Evolutionary conservation across 2,888 invertebrate species (phyloP).

Genomic region (Drosophila hawaiiensis): DNA sequence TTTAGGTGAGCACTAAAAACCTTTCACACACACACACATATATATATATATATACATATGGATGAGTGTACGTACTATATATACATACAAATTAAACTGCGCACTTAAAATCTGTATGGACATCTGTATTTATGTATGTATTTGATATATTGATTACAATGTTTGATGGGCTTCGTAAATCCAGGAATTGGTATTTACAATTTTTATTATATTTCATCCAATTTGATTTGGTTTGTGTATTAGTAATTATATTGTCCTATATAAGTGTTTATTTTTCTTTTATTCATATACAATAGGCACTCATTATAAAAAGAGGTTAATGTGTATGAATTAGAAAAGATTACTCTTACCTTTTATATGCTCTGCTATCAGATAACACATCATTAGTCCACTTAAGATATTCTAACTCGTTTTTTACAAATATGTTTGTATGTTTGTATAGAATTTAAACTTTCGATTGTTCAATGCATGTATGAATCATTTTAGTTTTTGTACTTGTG

Average conservation of each 20-base stretch:
- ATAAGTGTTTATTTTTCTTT: background rate
- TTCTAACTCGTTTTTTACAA: background rate
- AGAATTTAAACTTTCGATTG: background rate
- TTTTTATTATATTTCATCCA: background rate
- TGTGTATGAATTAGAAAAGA: background rate
- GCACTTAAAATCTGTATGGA: slow-evolving; percentile 54
- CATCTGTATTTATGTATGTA: slow-evolving; percentile 8
- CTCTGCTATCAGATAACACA: background rate
- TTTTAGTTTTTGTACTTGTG: background rate
- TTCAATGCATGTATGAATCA: background rate
- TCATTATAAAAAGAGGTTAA: background rate
- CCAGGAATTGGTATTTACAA: background rate
- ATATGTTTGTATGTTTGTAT: background rate
- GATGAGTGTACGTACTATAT: background rate
- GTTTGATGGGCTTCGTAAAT: slow-evolving; percentile 12
- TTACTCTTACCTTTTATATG: background rate
- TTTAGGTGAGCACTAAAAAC: slow-evolving; percentile 53
- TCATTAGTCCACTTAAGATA: background rate
- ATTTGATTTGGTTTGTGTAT: background rate
- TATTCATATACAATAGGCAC: background rate
- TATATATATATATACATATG: background rate
- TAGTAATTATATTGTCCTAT: background rate
- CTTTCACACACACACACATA: slow-evolving; percentile 26
- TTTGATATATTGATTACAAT: slow-evolving; percentile 41
- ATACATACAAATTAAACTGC: slow-evolving; percentile 42